phyloP scores from a whole-genome alignment of 2,113 vertebrate species.

The Antidorcas marsupialis region DNA sequence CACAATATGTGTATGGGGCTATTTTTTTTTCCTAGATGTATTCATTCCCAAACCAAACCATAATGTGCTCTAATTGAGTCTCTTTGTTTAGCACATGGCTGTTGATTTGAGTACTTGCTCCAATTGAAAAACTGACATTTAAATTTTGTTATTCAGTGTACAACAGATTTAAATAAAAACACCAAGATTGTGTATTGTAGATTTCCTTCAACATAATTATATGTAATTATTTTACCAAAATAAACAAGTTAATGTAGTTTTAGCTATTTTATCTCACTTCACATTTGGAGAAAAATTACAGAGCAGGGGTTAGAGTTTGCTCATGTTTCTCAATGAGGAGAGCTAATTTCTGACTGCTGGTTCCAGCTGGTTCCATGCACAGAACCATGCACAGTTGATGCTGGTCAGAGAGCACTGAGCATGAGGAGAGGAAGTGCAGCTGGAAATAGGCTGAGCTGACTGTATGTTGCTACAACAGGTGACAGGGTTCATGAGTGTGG shows the following conservation, averaged over 20 bases:
- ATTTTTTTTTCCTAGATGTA: constrained; percentile 4
- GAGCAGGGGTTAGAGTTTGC: constrained; percentile 20
- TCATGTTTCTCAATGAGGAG: constrained; percentile 44
- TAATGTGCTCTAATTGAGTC: constrained; percentile 72
- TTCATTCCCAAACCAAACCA: constrained; percentile 59
- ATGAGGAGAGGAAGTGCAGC: background rate
- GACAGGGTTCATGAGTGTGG: background rate
- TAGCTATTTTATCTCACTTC: constrained; percentile 57
- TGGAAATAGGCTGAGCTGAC: background rate
- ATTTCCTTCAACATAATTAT: constrained; percentile 70
- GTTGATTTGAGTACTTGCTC: constrained; percentile 69
- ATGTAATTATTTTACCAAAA: constrained; percentile 71
- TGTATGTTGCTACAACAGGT: background rate
- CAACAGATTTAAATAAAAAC: constrained; percentile 67
- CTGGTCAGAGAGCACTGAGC: background rate
- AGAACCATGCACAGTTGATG: background rate
- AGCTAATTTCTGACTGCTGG: constrained; percentile 9
- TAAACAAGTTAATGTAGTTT: constrained; percentile 63
- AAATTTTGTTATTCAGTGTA: constrained; percentile 69
- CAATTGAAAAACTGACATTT: constrained; percentile 61
- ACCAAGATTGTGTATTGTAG: constrained; percentile 64
- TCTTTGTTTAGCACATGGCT: constrained; percentile 69
- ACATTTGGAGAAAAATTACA: constrained; percentile 46
- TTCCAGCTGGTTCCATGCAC: background rate
- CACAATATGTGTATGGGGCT: background rate